phyloP scores from a whole-genome alignment of 2,113 vertebrate species.

The Pitta sordida region DNA sequence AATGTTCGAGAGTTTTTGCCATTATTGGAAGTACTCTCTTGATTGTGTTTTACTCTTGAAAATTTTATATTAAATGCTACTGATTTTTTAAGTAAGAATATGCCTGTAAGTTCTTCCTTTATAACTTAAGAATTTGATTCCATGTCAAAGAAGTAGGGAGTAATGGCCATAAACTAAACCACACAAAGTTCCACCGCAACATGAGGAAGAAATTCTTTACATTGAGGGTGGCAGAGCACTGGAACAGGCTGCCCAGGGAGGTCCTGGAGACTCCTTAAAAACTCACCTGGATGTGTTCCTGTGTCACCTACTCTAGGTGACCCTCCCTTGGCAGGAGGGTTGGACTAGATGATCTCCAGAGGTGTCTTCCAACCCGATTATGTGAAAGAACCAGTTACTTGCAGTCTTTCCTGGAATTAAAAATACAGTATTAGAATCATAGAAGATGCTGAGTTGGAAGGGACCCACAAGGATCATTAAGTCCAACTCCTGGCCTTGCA shows the following conservation, averaged over 20 bases:
- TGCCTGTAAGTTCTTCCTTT: neutral
- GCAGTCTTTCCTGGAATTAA: neutral
- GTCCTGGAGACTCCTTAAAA: neutral
- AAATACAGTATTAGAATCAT: neutral
- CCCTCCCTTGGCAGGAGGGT: neutral
- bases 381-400: neutral
- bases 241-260: neutral
- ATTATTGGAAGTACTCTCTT: neutral
- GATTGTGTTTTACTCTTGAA: neutral
- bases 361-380: neutral
- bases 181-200: neutral
- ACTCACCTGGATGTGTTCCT: neutral
- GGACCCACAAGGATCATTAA: neutral
- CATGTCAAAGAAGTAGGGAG: neutral
- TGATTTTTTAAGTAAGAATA: neutral
- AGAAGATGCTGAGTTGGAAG: neutral
- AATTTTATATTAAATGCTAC: neutral
- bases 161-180: neutral
- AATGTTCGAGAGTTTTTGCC: neutral
- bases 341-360: neutral
- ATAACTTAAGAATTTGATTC: neutral
- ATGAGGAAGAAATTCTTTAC: neutral
- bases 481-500: neutral
- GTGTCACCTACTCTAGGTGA: neutral
- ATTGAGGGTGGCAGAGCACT: neutral